These are phyloP conservation scores for Osmerus mordax DNA, from an alignment of 2,113 vertebrate species.

Conservation along the genomic window DNA sequence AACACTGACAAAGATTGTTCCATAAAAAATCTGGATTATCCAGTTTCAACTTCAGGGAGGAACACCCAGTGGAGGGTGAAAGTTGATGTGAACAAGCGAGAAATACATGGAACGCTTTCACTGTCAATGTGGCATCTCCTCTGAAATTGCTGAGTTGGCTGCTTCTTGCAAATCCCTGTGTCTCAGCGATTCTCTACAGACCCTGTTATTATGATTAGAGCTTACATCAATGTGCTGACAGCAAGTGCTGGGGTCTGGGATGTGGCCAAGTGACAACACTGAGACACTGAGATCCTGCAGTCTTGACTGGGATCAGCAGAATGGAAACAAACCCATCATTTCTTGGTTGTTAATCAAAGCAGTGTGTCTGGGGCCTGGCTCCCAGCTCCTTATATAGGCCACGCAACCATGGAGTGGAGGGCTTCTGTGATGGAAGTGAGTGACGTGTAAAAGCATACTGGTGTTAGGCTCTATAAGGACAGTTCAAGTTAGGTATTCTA, in stretches of 20 bases:
- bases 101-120: not conserved
- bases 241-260: slow-evolving; percentile 42
- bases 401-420: slow-evolving; percentile 34
- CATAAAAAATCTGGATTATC: too few species aligned
- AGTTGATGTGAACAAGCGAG: too few species aligned
- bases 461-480: too few species aligned
- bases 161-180: slow-evolving; percentile 43
- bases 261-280: slow-evolving; percentile 39
- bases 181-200: slow-evolving; percentile 52
- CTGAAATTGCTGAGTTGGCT: slow-evolving; percentile 30
- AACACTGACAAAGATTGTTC: too few species aligned
- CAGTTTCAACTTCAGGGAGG: too few species aligned
- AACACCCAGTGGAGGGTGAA: too few species aligned
- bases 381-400: slow-evolving; percentile 16
- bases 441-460: slow-evolving; percentile 6
- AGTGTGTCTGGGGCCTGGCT: slow-evolving; percentile 28
- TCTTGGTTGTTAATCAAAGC: slow-evolving; percentile 33
- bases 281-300: slow-evolving; percentile 35
- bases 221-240: slow-evolving; percentile 63
- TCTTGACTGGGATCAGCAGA: slow-evolving; percentile 47
- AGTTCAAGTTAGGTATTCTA: too few species aligned
- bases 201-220: slow-evolving; percentile 58
- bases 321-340: slow-evolving; percentile 34
- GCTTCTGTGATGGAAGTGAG: slow-evolving; percentile 36
- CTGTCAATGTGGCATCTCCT: not conserved